phyloP scores from a whole-genome alignment of 2,113 vertebrate species.

The Phyllostomus hastatus region DNA sequence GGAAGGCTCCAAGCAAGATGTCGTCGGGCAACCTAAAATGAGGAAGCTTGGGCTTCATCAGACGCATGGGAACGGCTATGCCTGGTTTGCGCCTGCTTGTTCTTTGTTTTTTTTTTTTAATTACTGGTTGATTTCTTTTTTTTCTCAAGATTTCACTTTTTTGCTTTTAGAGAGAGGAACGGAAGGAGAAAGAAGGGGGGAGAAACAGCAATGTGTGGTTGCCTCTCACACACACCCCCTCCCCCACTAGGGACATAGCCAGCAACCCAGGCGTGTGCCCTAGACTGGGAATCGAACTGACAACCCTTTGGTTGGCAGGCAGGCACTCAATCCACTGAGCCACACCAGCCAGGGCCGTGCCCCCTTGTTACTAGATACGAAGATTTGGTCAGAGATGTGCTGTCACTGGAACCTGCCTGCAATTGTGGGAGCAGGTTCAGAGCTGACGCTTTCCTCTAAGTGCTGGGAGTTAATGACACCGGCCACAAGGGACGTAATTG shows the following conservation, averaged over 20 bases:
- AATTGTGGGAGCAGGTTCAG: background rate
- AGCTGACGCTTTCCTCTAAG: background rate
- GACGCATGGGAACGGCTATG: background rate
- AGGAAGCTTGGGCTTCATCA: background rate
- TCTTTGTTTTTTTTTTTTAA: background rate
- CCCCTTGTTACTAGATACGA: background rate
- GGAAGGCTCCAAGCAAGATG: background rate
- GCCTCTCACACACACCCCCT: too few relatives aligned
- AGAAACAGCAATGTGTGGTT: too few relatives aligned
- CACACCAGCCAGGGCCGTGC: too few relatives aligned
- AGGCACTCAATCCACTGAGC: too few relatives aligned
- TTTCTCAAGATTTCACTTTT: too few relatives aligned
- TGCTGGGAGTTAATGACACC: background rate
- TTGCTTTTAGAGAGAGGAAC: too few relatives aligned
- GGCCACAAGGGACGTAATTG: background rate
- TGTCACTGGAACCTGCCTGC: background rate
- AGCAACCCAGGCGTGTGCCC: too few relatives aligned
- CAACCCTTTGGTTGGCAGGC: too few relatives aligned
- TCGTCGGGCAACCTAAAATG: background rate
- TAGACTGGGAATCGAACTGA: too few relatives aligned
- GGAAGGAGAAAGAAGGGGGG: too few relatives aligned
- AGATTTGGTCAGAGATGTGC: background rate
- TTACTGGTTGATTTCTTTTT: too few relatives aligned
- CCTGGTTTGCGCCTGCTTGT: background rate
- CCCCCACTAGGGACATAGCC: too few relatives aligned